Evolutionary conservation across 2,113 vertebrate species (phyloP), one percentile per base, ranked within the genome.

Genomic region (Tachysurus fulvidraco): DNA sequence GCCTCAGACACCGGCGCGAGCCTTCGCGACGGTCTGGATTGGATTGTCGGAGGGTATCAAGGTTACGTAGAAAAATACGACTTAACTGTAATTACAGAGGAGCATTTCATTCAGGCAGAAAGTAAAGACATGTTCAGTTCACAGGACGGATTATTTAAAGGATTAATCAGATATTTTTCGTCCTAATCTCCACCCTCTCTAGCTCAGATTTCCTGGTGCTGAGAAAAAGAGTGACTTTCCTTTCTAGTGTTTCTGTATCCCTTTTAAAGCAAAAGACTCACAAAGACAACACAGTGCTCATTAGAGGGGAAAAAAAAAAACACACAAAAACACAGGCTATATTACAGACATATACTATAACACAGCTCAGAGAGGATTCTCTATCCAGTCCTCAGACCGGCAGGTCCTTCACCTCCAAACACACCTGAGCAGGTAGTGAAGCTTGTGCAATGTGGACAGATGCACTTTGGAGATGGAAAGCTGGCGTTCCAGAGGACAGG

Each of bases 341-440:
- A 23, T 74, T 50, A 74, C 30, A 41, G 19, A 5, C 41, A 23
- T 74, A 11, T 25, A 74, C 4, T 14, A 25, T 5, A 74, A 13
- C 21, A 36, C 5, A 30, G 46, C 50, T 52, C 16, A 50, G 62
- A 50, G 46, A 50, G 60, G 71, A 79, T 30, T 79, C 28, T 41
- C 30, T 60, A 23, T 23, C 19, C 55, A 6, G 77, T 21, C 54
- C 52, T 59, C 55, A 41, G 30, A 79, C 16, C 17, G 50, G 36
- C 77, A 57, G 77, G 17, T 59, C 30, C 11, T 10, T 59, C 78
- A 59, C 55, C 55, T 80, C 54, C 17, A 59, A 59, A 59, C 78
- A 80, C 78, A 80, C 78, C 78, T 60, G 55, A 80, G 54, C 78
- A 80, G 77, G 28, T 57, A 80, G 19, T 21, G 28, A 59, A 36